Conservation (phyloP, 1,140 invertebrate species). For the Bombus waltoni region DNA sequence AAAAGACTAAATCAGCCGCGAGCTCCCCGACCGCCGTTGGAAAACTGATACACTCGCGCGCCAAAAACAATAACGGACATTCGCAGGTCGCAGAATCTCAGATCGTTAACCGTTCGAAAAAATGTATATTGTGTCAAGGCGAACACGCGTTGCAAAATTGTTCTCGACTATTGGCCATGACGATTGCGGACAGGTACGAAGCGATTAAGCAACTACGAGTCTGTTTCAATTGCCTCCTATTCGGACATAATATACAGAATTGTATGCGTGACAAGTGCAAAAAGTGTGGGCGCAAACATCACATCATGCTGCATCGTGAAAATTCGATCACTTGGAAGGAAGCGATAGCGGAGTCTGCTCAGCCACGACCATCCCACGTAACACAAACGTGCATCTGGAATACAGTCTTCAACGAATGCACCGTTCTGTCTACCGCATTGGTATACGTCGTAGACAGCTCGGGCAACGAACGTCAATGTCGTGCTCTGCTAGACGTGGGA, state of each 20-base stretch:
- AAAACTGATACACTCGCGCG: fast-evolving
- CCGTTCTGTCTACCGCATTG: no score
- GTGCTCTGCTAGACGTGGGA: no score
- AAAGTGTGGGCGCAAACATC: no score
- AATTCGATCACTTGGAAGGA: fast-evolving
- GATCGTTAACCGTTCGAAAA: fast-evolving
- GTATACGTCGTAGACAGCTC: fast-evolving
- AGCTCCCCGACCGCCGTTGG: fast-evolving
- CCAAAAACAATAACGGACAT: fast-evolving
- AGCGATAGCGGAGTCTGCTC: fast-evolving
- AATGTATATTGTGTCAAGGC: no score
- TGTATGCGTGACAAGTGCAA: fast-evolving
- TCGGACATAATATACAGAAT: fast-evolving
- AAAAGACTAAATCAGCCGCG: fast-evolving
- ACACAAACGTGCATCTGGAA: fast-evolving
- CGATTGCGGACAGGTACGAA: fast-evolving
- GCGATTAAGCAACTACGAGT: fast-evolving
- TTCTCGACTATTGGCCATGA: no score
- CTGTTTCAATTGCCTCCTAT: no score
- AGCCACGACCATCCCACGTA: fast-evolving
- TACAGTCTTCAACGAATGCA: fast-evolving
- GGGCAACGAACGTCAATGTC: no score
- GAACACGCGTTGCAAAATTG: fast-evolving
- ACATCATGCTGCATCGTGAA: fast-evolving
- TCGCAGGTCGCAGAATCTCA: fast-evolving